phyloP scores from a whole-genome alignment of 2,797 vertebrate genomes.

The Hemitrygon akajei region DNA sequence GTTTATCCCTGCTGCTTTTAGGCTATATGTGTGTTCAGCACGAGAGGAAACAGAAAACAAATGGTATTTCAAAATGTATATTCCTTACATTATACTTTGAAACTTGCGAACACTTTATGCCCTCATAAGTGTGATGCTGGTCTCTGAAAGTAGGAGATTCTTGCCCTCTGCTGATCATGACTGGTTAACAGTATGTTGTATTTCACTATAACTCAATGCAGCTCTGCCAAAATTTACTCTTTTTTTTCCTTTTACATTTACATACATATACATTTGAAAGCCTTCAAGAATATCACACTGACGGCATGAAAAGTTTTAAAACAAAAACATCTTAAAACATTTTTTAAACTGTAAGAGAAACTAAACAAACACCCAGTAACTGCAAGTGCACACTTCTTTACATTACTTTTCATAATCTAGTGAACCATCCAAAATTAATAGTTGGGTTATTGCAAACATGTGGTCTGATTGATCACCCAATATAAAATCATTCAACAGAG shows the following conservation, averaged over 20 bases:
- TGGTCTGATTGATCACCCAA: not conserved
- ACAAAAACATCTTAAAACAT: not conserved
- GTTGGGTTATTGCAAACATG: not conserved
- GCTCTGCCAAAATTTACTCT: not conserved
- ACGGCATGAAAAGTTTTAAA: not conserved
- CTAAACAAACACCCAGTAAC: not conserved
- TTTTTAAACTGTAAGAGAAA: not conserved
- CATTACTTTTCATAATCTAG: not conserved
- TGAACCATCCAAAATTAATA: not conserved
- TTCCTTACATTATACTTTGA: not conserved
- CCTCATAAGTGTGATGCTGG: not conserved
- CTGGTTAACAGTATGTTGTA: not conserved
- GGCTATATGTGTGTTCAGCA: not conserved
- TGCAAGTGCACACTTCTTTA: not conserved
- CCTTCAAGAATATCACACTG: not conserved
- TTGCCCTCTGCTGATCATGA: conserved; percentile 28
- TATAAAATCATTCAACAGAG: not conserved
- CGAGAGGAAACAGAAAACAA: not conserved
- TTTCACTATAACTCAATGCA: not conserved
- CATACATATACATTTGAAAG: not conserved
- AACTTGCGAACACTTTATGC: not conserved
- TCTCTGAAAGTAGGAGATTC: not conserved
- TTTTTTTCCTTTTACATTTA: not conserved
- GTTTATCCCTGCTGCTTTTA: too few relatives aligned
- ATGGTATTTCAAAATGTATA: not conserved